Conservation (phyloP, 2,113 vertebrate genomes). For the chimpanzee (Pan troglodytes) region NHGRI_mPanTro3-v2.1_pri NC_072403.2:168068001-168068500, state of each 20-base stretch:
- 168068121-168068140: background rate
- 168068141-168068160: background rate
- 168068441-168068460: background rate
- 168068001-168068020: background rate
- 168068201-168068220: background rate
- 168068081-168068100: background rate
- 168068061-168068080: background rate
- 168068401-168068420: background rate
- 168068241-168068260: background rate
- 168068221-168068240: too few relatives aligned
- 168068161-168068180: background rate
- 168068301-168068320: background rate
- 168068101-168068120: fast-evolving
- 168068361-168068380: background rate
- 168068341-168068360: background rate
- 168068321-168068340: background rate
- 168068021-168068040: background rate
- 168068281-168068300: background rate
- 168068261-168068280: background rate
- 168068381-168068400: background rate
- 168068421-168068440: background rate
- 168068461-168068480: background rate
- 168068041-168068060: background rate
- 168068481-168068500: background rate
- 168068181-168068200: too few relatives aligned